Conservation (phyloP, 2,113 vertebrate genomes). For the Chamaea fasciata region DNA sequence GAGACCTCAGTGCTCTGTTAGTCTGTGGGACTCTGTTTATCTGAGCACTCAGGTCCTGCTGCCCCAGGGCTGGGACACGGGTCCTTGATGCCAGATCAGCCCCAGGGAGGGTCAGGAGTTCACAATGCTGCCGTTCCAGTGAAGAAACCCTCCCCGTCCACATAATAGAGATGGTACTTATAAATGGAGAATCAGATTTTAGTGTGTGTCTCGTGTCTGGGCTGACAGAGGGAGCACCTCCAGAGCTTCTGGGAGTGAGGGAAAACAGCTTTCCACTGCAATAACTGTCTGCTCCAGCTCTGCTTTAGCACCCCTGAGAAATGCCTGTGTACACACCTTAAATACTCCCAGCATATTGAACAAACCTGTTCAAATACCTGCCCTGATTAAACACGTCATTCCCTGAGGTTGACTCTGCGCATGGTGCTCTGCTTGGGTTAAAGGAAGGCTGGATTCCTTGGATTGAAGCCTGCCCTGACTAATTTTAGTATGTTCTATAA, state of each 20-base stretch:
- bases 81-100: neutral
- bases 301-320: neutral
- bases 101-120: neutral
- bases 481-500: neutral
- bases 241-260: neutral
- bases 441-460: neutral
- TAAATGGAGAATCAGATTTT: neutral
- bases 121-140: fast-evolving
- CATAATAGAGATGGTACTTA: neutral
- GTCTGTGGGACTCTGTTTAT: too few species aligned
- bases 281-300: neutral
- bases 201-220: neutral
- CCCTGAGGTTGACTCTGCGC: neutral
- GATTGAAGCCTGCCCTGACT: neutral
- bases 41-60: neutral
- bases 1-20: neutral
- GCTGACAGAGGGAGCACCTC: neutral
- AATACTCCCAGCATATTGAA: neutral
- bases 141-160: neutral
- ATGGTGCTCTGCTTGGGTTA: neutral
- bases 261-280: neutral
- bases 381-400: neutral
- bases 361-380: neutral
- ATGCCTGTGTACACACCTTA: neutral
- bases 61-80: neutral